These are phyloP conservation scores for Hirtodrosophila alboralis DNA, from an alignment of 2,888 invertebrate genomes.

Conservation along the genomic window DNA sequence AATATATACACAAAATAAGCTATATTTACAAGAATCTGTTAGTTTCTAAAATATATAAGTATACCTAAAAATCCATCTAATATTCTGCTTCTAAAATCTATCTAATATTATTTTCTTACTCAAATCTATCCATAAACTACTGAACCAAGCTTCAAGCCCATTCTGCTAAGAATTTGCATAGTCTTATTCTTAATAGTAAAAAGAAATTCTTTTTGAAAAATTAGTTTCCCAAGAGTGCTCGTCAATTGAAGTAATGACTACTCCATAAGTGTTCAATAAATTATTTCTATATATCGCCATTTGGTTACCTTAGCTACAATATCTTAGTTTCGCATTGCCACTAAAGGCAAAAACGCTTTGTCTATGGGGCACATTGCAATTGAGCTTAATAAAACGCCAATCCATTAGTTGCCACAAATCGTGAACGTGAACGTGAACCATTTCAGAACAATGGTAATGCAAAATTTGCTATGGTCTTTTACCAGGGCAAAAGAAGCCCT, in stretches of 20 bases:
- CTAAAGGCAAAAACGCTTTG: conserved; percentile 13
- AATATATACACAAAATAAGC: no score
- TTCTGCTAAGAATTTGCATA: no score
- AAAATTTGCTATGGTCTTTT: conserved; percentile 45
- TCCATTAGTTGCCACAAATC: conserved; percentile 70
- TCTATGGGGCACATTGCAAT: conserved; percentile 16
- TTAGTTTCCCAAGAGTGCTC: conserved; percentile 17
- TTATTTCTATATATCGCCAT: conserved; percentile 46
- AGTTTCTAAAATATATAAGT: no score
- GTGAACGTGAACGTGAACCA: conserved; percentile 53
- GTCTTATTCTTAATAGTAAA: no score
- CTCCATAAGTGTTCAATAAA: conserved; percentile 43
- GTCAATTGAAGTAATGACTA: conserved; percentile 31
- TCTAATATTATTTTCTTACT: no score
- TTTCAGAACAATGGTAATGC: conserved; percentile 58
- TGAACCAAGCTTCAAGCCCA: no score
- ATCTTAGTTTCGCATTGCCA: conserved; percentile 22
- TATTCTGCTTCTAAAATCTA: no score
- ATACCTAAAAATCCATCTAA: no score
- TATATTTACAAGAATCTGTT: no score
- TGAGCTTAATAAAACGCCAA: conserved; percentile 68
- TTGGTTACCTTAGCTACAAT: conserved; percentile 26
- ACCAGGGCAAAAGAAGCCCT: conserved; percentile 18
- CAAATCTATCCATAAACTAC: no score
- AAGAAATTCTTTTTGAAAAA: background rate